phyloP scores from a whole-genome alignment of 2,888 invertebrate species.

The Tetranychus truncatus region DNA sequence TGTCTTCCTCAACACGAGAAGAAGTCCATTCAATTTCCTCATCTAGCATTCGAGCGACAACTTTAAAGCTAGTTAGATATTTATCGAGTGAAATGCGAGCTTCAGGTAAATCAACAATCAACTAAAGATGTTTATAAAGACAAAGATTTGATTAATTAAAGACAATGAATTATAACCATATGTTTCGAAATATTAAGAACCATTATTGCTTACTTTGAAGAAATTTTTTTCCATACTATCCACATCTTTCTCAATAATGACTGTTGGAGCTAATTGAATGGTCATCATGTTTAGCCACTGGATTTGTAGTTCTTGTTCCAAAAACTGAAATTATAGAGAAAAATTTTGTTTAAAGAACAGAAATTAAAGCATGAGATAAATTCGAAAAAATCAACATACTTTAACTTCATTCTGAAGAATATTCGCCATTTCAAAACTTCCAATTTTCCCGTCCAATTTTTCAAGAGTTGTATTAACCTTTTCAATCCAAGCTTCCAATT shows the following conservation, averaged over 20 bases:
- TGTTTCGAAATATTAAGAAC: background rate
- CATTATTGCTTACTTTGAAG: background rate
- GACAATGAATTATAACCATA: background rate
- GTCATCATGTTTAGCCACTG: constrained; percentile 6
- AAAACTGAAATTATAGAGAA: background rate
- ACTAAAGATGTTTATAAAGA: background rate
- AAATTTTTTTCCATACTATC: constrained; percentile 7
- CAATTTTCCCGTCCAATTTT: background rate
- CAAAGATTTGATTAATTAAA: background rate
- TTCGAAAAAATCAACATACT: background rate
- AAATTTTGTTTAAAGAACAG: background rate
- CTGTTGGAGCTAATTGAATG: background rate
- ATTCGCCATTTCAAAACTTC: background rate
- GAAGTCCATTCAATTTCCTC: background rate
- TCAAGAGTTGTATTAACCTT: background rate
- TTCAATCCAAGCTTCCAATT: background rate
- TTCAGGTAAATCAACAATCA: background rate
- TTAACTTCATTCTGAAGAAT: background rate
- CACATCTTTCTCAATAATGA: constrained; percentile 2
- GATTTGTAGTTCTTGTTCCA: background rate
- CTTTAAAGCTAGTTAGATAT: constrained; percentile 2
- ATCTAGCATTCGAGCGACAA: background rate
- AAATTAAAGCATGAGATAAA: background rate
- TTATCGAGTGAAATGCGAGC: background rate
- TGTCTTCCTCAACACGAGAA: background rate